These are phyloP conservation scores for Barnardius zonarius DNA, from an alignment of 2,113 vertebrate genomes.

Conservation along the genomic window DNA sequence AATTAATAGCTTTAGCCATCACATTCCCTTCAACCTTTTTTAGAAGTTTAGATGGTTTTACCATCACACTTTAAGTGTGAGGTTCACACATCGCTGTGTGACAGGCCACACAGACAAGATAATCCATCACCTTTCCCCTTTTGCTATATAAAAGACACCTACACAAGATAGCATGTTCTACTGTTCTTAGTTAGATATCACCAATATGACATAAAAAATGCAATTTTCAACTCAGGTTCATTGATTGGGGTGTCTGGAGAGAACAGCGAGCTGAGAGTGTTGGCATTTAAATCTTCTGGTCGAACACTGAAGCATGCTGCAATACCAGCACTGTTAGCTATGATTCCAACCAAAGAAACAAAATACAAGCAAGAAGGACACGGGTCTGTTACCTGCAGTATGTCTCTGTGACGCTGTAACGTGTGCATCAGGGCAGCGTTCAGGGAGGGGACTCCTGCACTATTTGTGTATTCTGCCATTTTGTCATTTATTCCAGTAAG, in stretches of 20 bases:
- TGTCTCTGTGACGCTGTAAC: constrained; percentile 94
- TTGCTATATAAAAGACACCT: neutral
- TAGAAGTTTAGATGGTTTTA: neutral
- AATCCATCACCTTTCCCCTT: neutral
- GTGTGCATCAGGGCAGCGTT: constrained; percentile 97
- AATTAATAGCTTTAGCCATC: neutral
- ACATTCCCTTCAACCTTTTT: neutral
- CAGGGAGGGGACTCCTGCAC: constrained; percentile 86
- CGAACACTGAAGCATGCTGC: neutral
- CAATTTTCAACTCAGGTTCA: neutral
- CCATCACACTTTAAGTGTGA: neutral
- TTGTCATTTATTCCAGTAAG: constrained; percentile 95
- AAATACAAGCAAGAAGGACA: neutral
- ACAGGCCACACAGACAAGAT: neutral
- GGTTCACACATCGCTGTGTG: neutral
- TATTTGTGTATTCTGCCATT: constrained; percentile 93
- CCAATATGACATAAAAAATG: neutral
- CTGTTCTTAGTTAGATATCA: neutral
- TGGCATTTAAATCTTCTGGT: neutral
- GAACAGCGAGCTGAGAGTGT: neutral
- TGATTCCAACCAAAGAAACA: neutral
- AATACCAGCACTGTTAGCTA: rapidly evolving
- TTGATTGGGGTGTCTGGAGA: too few species aligned
- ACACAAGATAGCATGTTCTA: neutral
- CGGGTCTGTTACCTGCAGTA: constrained; percentile 80